Conservation (phyloP, 2,797 vertebrate species). For the Buphagus erythrorhynchus region DNA sequence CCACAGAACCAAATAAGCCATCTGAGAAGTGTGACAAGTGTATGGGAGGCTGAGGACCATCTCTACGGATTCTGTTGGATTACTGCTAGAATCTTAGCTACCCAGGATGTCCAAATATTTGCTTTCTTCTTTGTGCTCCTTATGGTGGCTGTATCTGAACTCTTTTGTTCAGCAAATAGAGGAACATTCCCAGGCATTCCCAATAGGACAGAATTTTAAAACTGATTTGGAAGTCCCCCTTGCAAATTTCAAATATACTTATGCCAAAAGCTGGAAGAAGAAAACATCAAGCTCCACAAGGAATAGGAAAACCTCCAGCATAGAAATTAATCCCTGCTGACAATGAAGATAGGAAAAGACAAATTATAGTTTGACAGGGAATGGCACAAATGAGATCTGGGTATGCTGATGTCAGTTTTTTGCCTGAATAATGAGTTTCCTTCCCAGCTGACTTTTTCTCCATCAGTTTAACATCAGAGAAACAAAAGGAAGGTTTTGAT, state of each 20-base stretch:
- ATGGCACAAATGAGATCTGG: neutral
- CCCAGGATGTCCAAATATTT: neutral
- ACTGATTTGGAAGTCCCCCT: neutral
- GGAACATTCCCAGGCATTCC: neutral
- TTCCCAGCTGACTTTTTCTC: neutral
- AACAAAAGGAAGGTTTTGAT: conserved; percentile 9
- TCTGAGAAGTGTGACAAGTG: neutral
- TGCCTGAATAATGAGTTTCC: neutral
- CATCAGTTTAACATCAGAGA: neutral
- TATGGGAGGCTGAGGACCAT: neutral
- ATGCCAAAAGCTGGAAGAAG: neutral
- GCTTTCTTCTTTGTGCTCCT: neutral
- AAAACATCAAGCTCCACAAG: neutral
- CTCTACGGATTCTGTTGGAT: fast-evolving
- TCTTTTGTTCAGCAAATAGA: neutral
- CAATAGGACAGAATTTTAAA: neutral
- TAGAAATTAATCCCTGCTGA: conserved; percentile 5
- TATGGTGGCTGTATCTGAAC: neutral
- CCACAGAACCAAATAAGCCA: neutral
- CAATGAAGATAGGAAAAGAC: neutral
- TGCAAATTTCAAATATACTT: neutral
- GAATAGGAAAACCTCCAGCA: neutral
- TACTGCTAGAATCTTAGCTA: neutral
- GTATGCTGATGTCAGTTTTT: neutral
- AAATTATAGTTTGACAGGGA: neutral